These are phyloP conservation scores for Paradisaea rubra DNA, from an alignment of 2,113 vertebrate species.

Conservation along the genomic window DNA sequence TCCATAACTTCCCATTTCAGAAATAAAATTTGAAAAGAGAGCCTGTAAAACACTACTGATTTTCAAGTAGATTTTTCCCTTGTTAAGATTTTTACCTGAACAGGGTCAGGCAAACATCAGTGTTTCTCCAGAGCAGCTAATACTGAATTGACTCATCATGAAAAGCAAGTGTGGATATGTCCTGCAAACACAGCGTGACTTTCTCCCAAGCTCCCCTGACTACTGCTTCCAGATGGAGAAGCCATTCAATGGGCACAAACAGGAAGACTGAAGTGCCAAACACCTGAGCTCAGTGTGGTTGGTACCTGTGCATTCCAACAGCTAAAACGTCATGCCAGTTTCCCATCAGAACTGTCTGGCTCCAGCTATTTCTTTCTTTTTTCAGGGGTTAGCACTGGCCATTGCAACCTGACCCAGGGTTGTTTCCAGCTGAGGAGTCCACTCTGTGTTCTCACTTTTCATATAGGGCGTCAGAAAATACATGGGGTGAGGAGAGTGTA, in stretches of 20 bases:
- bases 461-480: not conserved
- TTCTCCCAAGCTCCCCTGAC: not conserved
- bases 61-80: not conserved
- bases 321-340: not conserved
- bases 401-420: not conserved
- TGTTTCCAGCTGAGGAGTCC: not conserved
- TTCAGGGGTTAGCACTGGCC: not conserved
- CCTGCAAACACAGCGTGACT: not conserved
- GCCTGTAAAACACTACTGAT: not conserved
- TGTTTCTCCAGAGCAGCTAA: not conserved
- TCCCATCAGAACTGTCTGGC: not conserved
- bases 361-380: not conserved
- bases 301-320: not conserved
- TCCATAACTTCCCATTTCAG: not conserved
- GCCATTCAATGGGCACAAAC: not conserved
- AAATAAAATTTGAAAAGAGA: not conserved
- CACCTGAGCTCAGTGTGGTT: not conserved
- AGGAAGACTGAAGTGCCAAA: not conserved
- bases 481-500: fast-evolving
- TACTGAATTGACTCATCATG: not conserved
- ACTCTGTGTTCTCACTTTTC: not conserved
- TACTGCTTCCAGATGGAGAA: not conserved
- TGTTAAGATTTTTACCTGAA: not conserved
- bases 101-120: not conserved
- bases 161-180: not conserved